A percentile compares a stretch with the other conserved stretches of the same genome.
These are phyloP conservation scores for Danio jaintianensis DNA, from an alignment of 2,797 vertebrate genomes.

Conservation along the genomic window DNA sequence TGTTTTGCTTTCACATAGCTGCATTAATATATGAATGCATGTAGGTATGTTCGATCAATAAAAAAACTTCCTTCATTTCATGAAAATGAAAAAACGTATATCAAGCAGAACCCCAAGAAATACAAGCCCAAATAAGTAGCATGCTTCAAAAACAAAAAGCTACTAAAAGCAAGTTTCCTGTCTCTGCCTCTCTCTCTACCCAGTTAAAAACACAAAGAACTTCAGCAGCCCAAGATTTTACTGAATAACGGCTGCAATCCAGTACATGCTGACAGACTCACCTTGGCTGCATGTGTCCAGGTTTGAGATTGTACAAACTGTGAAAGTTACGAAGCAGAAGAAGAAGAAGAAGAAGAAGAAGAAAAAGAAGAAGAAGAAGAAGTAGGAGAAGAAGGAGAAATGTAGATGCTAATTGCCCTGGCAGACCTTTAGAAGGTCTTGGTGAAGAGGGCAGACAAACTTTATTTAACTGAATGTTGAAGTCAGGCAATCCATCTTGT, in stretches of 20 bases:
- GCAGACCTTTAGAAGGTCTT: slow-evolving; percentile 42
- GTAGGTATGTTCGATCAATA: background rate
- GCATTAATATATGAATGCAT: no score
- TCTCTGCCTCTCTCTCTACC: background rate
- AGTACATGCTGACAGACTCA: slow-evolving; percentile 54
- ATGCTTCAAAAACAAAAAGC: background rate
- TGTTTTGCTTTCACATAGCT: no score
- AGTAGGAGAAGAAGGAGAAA: slow-evolving; percentile 53
- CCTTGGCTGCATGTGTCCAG: slow-evolving; percentile 45
- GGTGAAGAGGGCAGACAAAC: slow-evolving; percentile 27
- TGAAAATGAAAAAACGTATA: background rate
- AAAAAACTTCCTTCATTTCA: background rate
- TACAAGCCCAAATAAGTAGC: background rate
- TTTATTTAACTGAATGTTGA: slow-evolving; percentile 54
- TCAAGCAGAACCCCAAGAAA: background rate
- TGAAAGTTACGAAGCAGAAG: slow-evolving; percentile 31
- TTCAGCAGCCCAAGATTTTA: background rate
- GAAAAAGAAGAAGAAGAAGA: background rate
- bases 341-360: no score
- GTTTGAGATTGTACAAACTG: slow-evolving; percentile 31
- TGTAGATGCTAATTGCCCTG: slow-evolving; percentile 47
- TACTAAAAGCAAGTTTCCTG: background rate
- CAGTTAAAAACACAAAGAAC: background rate
- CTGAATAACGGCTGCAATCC: slow-evolving; percentile 10
- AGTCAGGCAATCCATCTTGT: slow-evolving; percentile 63